Base-by-base conservation (phyloP, 2,113 vertebrate genomes). In the Proteles cristata region DNA sequence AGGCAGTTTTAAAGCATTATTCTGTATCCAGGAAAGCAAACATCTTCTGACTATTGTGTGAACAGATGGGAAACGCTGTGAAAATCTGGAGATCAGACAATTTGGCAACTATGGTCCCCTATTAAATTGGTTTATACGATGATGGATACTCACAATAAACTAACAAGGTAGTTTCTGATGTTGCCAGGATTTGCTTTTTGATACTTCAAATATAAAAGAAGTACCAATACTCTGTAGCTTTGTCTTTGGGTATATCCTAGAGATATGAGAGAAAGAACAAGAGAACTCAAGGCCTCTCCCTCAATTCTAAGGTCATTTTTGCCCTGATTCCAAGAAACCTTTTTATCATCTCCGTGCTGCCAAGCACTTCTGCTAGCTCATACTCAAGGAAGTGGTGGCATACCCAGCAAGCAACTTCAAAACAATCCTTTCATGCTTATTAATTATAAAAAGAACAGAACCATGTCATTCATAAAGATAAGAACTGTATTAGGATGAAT, bases 11-110 rank as follows among this genome's bases (percentile, higher is more conserved):
- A 48, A 96, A 91, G 88, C 88, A 50, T 88, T 45, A 33, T 31
- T 35, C 23, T 84, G 12, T 11, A 53, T 17, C 87, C 45, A 53
- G 63, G 92, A 96, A 88, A 92, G 82, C 31, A 74, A 45, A 93
- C 31, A 31, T 96, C 89, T 93, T 87, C 69, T 45, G 89, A 82
- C 89, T 85, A 73, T 74, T 39, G 19, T 74, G 69, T 55, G 88
- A 97, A 80, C 94, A 97, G 96, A 94, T 96, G 97, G 86, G 87
- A 86, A 93, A 93, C 58, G 53, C 82, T 69, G 87, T 79, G 48
- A 50, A 63, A 90, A 89, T 83, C 93, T 92, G 96, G 80, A 86
- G 35, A 79, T 35, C 39, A 81, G 68, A 92, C 21, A 58, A 77
- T 76, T 89, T 95, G 94, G 97, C 94, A 93, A n/a, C 23, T 21